Evolutionary conservation across 2,888 invertebrate genomes (phyloP).

Genomic region (Eutolmus rufibarbis): DNA sequence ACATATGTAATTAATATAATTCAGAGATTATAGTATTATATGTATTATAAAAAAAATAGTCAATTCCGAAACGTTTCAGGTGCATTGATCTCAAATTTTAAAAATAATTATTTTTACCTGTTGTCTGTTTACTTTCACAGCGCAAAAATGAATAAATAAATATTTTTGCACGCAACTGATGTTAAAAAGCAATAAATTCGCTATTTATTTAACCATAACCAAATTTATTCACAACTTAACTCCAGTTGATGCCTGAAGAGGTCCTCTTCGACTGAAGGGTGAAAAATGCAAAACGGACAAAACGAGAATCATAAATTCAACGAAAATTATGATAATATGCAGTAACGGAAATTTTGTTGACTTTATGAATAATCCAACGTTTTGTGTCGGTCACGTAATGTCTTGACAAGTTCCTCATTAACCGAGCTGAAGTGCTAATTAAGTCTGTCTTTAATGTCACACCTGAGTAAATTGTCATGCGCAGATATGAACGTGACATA

Average conservation of each 20-base stretch:
- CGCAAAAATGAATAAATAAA: too few species aligned
- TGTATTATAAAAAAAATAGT: too few species aligned
- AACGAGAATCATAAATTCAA: not conserved
- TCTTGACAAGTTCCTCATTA: not conserved
- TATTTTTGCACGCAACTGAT: not conserved
- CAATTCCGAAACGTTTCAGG: too few species aligned
- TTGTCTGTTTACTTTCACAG: too few species aligned
- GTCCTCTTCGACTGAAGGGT: not conserved
- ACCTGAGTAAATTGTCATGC: conserved; percentile 16
- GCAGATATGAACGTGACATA: conserved; percentile 3
- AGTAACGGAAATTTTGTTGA: not conserved
- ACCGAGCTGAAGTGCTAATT: conserved; percentile 1
- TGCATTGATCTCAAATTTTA: too few species aligned
- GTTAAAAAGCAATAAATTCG: not conserved
- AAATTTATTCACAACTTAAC: not conserved
- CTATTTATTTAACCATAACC: not conserved
- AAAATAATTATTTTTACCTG: too few species aligned
- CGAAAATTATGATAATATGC: not conserved
- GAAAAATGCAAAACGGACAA: not conserved
- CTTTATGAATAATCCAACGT: not conserved
- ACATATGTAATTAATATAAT: too few species aligned
- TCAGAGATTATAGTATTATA: too few species aligned
- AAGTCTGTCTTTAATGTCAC: not conserved
- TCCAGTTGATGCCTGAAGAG: not conserved
- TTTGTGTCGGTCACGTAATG: not conserved